A percentile compares a stretch with the other conserved stretches of the same genome.
Evolutionary conservation across 2,113 vertebrate species (phyloP).

Genomic region (Cheirogaleus medius): DNA sequence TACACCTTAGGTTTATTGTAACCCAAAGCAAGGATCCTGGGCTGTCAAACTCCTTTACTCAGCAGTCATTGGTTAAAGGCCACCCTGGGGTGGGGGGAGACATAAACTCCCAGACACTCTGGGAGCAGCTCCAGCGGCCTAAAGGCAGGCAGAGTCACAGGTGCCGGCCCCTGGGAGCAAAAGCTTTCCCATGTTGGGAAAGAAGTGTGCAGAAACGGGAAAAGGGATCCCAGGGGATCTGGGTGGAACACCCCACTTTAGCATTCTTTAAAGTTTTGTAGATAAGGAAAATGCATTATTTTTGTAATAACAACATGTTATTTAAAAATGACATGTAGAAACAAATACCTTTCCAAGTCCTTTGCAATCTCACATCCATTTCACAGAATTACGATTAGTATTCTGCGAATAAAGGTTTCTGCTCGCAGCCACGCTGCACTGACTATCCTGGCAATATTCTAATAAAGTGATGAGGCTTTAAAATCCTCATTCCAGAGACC

Average conservation of each 20-base stretch:
- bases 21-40: neutral
- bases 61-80: neutral
- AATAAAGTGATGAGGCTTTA: neutral
- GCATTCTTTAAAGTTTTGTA: neutral
- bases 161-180: neutral
- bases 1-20: neutral
- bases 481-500: neutral
- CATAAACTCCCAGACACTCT: neutral
- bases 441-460: neutral
- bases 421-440: fast-evolving
- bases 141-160: neutral
- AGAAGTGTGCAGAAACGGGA: neutral
- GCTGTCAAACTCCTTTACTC: neutral
- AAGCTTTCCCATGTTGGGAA: neutral
- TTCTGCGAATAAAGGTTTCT: neutral
- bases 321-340: neutral
- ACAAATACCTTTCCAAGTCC: neutral
- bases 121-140: neutral
- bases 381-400: neutral
- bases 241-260: neutral
- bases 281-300: neutral
- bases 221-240: neutral
- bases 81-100: too few species aligned
- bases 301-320: neutral
- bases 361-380: neutral